A percentile compares a stretch with the other conserved stretches of the same genome.
Conservation (phyloP, 1,140 invertebrate species). For the Ostrea denselamellosa region DNA sequence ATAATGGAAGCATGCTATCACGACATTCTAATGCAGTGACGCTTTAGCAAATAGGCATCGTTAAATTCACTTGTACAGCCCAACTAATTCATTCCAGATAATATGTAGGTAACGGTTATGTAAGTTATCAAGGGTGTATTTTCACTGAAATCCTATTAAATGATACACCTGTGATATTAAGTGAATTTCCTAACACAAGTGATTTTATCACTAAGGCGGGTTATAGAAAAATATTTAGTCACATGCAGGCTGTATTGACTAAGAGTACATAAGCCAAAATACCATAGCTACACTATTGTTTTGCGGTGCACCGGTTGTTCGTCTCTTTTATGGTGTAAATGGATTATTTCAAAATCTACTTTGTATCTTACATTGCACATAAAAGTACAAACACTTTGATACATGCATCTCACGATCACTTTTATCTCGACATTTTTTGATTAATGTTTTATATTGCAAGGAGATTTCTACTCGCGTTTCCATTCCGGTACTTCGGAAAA, state of each 20-base stretch:
- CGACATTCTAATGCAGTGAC: background rate
- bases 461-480: no score
- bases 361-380: background rate
- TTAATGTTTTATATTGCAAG: no score
- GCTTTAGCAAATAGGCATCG: background rate
- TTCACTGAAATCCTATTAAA: background rate
- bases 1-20: background rate
- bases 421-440: no score
- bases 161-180: background rate
- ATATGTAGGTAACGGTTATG: background rate
- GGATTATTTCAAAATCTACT: background rate
- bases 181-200: background rate
- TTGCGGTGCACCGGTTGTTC: no score
- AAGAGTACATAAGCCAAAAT: background rate
- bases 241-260: background rate
- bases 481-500: no score
- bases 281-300: background rate
- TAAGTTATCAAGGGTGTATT: slow-evolving; percentile 21
- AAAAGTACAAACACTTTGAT: no score
- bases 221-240: no score
- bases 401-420: no score
- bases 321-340: background rate
- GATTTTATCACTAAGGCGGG: background rate
- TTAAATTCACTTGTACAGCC: background rate
- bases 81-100: slow-evolving; percentile 20